Conservation (phyloP, 2,888 invertebrate species). For the Pemphredon lugubris region DNA sequence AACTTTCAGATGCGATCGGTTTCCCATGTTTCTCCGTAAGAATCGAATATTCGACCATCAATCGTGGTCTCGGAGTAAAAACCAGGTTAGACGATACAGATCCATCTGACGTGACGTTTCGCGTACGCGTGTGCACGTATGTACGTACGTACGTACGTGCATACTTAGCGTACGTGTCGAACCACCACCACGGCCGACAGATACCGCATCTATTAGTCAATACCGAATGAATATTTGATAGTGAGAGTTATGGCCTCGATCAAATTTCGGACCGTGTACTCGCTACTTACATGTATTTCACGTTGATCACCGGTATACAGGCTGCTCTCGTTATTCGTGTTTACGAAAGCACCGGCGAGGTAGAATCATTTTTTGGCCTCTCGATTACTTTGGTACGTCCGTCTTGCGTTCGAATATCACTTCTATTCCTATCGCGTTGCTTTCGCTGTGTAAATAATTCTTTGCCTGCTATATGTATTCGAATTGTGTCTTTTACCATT, state of each 20-base stretch:
- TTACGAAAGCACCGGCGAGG: neutral
- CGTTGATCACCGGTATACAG: slow-evolving; percentile 44
- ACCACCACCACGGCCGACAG: slow-evolving; percentile 51
- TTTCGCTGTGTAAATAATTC: too few species aligned
- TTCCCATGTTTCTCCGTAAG: too few species aligned
- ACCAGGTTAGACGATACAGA: neutral
- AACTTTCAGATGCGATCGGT: neutral
- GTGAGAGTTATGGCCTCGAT: slow-evolving; percentile 70
- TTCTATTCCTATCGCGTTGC: too few species aligned
- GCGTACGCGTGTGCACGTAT: neutral
- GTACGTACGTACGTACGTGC: slow-evolving; percentile 11
- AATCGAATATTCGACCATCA: too few species aligned
- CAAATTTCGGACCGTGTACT: slow-evolving; percentile 66
- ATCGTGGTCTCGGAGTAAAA: neutral
- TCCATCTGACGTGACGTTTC: neutral
- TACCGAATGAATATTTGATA: slow-evolving; percentile 74
- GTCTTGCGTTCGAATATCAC: too few species aligned
- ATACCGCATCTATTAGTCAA: slow-evolving; percentile 73
- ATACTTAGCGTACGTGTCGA: slow-evolving; percentile 41
- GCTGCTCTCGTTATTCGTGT: slow-evolving; percentile 47
- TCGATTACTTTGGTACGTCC: too few species aligned
- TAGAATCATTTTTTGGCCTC: neutral
- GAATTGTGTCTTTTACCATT: too few species aligned
- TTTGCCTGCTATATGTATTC: too few species aligned
- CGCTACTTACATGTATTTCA: slow-evolving; percentile 66